Conservation (phyloP, 2,888 invertebrate genomes). For the Melanotus villosus region DNA sequence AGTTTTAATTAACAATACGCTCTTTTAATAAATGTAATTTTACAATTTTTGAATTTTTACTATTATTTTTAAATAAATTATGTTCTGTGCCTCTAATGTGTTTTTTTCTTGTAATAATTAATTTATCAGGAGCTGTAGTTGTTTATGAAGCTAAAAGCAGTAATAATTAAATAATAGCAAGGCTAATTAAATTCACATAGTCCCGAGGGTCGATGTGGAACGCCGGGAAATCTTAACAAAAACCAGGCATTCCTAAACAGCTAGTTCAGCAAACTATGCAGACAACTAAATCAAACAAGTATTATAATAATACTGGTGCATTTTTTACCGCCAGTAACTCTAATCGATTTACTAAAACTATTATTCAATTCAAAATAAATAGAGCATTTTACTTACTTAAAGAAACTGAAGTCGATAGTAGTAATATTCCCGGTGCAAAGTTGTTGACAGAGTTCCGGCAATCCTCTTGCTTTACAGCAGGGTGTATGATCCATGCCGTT, state of each 20-base stretch:
- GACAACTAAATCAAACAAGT: slow-evolving; percentile 27
- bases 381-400: slow-evolving; percentile 80
- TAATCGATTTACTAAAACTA: neutral
- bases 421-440: slow-evolving; percentile 86
- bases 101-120: neutral
- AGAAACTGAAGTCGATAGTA: slow-evolving; percentile 84
- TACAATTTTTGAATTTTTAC: too few species aligned
- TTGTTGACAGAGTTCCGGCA: slow-evolving; percentile 82
- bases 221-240: slow-evolving; percentile 4
- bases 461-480: slow-evolving; percentile 82
- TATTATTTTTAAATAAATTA: too few species aligned
- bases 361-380: too few species aligned
- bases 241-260: neutral
- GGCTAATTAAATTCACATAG: slow-evolving; percentile 29
- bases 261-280: slow-evolving; percentile 21
- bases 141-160: neutral
- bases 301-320: slow-evolving; percentile 3
- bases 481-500: slow-evolving; percentile 87
- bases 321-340: neutral
- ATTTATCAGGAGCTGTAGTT: slow-evolving; percentile 4
- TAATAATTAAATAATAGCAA: slow-evolving; percentile 4
- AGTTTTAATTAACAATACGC: neutral
- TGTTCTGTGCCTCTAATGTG: neutral
- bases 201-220: neutral
- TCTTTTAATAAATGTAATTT: too few species aligned